Conservation (phyloP, 2,888 invertebrate genomes). For the Patella pellucida region DNA sequence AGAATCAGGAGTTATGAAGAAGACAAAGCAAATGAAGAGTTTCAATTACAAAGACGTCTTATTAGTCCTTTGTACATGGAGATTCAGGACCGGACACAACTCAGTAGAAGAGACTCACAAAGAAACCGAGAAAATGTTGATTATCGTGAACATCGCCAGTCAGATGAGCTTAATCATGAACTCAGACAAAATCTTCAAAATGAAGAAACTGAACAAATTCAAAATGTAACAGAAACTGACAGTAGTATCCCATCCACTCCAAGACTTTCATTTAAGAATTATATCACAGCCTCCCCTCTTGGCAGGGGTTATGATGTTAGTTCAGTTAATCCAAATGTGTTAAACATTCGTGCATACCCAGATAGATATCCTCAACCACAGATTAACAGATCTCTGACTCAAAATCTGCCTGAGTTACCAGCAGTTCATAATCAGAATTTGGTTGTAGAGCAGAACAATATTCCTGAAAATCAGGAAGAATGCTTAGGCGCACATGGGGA, state of each 20-base stretch:
- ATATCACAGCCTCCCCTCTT: neutral
- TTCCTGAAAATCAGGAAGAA: neutral
- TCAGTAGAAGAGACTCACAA: neutral
- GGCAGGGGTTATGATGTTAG: neutral
- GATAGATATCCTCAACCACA: neutral
- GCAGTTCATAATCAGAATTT: neutral
- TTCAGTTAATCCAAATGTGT: slow-evolving; percentile 14
- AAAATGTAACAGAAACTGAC: neutral
- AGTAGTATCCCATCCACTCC: no score
- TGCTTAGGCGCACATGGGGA: no score
- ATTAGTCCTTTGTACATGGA: no score
- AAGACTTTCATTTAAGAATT: no score
- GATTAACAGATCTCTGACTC: neutral
- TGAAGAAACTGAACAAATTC: slow-evolving; percentile 7
- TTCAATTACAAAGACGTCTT: no score
- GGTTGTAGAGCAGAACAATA: neutral
- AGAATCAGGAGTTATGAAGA: slow-evolving; percentile 6
- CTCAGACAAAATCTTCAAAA: slow-evolving; percentile 7
- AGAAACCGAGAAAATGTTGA: neutral
- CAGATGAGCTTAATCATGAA: slow-evolving; percentile 26
- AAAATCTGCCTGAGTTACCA: neutral
- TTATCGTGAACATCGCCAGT: slow-evolving; percentile 13
- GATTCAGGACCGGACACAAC: neutral
- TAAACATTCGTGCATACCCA: neutral
- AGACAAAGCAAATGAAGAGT: slow-evolving; percentile 29